These are phyloP conservation scores for Hemiprocne comata DNA, from an alignment of 2,113 vertebrate species.

Conservation along the genomic window DNA sequence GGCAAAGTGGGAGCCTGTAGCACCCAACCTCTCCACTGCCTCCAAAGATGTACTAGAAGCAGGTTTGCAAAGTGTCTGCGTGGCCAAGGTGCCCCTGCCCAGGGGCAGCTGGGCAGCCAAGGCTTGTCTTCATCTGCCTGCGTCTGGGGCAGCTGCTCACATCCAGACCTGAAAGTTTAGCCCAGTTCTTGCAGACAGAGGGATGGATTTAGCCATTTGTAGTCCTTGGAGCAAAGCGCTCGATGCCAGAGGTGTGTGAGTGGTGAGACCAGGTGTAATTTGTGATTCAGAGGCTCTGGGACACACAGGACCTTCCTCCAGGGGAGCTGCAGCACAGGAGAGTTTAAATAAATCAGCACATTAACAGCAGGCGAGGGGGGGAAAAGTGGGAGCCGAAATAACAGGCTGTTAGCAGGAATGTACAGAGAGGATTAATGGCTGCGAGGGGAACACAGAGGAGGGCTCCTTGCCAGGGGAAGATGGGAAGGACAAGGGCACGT, in stretches of 20 bases:
- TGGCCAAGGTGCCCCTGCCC: neutral
- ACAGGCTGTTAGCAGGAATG: neutral
- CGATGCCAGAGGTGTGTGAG: neutral
- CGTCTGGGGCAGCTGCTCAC: neutral
- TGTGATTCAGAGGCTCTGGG: neutral
- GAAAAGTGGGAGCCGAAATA: neutral
- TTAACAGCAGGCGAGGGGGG: neutral
- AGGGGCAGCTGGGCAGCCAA: rapidly evolving
- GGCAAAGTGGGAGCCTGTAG: neutral
- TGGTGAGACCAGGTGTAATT: neutral
- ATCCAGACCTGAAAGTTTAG: neutral
- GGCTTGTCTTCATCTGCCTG: neutral
- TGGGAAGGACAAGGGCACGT: rapidly evolving
- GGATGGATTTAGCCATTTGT: neutral
- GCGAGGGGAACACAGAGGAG: neutral
- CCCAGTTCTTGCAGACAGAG: neutral
- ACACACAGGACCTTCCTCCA: neutral
- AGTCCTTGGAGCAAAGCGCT: neutral
- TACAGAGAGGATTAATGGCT: neutral
- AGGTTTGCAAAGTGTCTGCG: rapidly evolving
- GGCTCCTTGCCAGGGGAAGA: neutral
- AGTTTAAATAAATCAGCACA: neutral
- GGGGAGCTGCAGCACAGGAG: neutral
- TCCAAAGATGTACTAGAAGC: neutral
- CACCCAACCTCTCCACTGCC: neutral